Conservation (phyloP, 2,888 invertebrate genomes). For the Nemapogon koenigi region DNA sequence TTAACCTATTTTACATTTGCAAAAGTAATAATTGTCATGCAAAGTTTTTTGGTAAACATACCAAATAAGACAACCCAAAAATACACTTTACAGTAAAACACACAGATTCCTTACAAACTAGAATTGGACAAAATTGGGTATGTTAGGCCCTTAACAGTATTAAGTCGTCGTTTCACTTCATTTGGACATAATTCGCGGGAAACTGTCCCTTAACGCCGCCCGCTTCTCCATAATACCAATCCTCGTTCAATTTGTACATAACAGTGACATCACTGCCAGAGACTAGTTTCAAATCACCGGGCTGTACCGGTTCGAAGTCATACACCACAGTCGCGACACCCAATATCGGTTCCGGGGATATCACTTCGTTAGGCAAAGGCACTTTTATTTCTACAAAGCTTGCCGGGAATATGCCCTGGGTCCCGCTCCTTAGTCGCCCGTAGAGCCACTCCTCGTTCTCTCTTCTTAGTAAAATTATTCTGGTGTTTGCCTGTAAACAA, state of each 20-base stretch:
- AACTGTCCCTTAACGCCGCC: slow-evolving; percentile 75
- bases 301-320: slow-evolving; percentile 70
- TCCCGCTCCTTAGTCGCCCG: slow-evolving; percentile 70
- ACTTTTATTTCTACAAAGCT: slow-evolving; percentile 80
- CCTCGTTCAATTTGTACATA: slow-evolving; percentile 72
- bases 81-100: no score
- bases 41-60: no score
- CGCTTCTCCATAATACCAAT: slow-evolving; percentile 81
- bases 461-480: slow-evolving; percentile 71
- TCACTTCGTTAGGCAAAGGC: slow-evolving; percentile 60
- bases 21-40: no score
- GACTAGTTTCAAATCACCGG: slow-evolving; percentile 40
- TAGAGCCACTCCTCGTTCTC: slow-evolving; percentile 83
- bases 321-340: slow-evolving; percentile 71
- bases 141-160: no score
- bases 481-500: slow-evolving; percentile 75
- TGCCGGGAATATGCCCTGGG: slow-evolving; percentile 82
- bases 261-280: slow-evolving; percentile 63
- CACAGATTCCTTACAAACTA: no score
- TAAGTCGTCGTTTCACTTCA: slow-evolving; percentile 23
- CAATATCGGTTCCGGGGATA: slow-evolving; percentile 19
- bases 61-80: no score
- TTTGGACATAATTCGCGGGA: slow-evolving; percentile 78
- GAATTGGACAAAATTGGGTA: no score
- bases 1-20: no score